A percentile compares a stretch with the other conserved stretches of the same genome.
Conservation (phyloP, 2,888 invertebrate genomes). For the Leucophenga maculata region DNA sequence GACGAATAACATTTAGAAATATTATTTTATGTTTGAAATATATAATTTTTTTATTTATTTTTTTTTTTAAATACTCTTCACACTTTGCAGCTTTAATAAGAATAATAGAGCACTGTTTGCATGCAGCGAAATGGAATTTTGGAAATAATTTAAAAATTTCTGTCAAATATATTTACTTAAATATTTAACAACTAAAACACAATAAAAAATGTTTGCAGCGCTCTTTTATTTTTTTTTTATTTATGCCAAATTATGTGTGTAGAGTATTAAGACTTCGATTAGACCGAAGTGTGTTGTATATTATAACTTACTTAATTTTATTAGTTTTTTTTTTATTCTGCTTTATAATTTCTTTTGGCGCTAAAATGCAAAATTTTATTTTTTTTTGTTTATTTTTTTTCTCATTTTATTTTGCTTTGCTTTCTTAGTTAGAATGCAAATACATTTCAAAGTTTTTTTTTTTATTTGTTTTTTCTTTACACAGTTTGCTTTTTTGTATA, state of each 20-base stretch:
- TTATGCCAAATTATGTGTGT: too few relatives aligned
- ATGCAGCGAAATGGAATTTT: too few relatives aligned
- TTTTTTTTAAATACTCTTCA: background rate
- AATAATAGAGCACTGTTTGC: too few relatives aligned
- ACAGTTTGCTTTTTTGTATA: background rate
- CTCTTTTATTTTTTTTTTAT: too few relatives aligned
- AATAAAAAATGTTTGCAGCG: too few relatives aligned
- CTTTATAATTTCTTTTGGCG: constrained; percentile 24
- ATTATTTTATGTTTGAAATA: background rate
- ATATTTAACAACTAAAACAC: too few relatives aligned
- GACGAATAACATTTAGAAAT: constrained; percentile 10
- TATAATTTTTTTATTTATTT: background rate
- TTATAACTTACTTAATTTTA: constrained; percentile 41
- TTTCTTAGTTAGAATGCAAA: background rate
- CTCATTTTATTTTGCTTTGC: background rate
- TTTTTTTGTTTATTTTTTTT: background rate
- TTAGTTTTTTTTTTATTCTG: constrained; percentile 34
- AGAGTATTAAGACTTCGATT: too few relatives aligned
- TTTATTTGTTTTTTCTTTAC: background rate
- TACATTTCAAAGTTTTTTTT: background rate
- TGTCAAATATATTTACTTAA: too few relatives aligned
- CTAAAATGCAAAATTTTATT: constrained; percentile 1
- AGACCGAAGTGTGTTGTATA: background rate
- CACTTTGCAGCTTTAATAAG: constrained; percentile 23
- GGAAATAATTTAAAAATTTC: too few relatives aligned